Conservation (phyloP, 1,140 invertebrate species). For the Parasteatoda tepidariorum region DNA sequence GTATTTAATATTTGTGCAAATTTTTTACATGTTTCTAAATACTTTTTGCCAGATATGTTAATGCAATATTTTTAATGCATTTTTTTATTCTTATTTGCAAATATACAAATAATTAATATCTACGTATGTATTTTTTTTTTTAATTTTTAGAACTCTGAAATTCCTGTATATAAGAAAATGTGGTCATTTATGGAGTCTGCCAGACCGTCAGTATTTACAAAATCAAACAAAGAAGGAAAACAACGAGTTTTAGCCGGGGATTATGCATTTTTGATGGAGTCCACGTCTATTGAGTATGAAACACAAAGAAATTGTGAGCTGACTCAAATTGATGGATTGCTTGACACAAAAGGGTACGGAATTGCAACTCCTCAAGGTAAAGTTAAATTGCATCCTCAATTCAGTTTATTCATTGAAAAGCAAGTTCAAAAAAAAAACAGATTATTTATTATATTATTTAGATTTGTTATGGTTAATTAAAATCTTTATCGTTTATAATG, state of each 20-base stretch:
- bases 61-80: no score
- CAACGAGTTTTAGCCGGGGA: constrained; percentile 85
- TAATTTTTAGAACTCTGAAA: constrained; percentile 84
- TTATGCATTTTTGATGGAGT: constrained; percentile 95
- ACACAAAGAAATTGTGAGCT: constrained; percentile 91
- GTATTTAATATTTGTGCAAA: no score
- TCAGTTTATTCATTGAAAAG: no score
- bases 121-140: background rate
- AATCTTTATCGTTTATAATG: no score
- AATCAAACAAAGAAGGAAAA: constrained; percentile 86
- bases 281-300: constrained; percentile 87
- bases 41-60: no score
- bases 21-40: no score
- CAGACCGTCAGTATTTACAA: constrained; percentile 84
- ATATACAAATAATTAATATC: no score
- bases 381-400: background rate
- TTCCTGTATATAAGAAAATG: constrained; percentile 91
- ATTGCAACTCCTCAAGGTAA: constrained; percentile 93
- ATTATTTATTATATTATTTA: no score
- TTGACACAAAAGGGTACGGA: constrained; percentile 93
- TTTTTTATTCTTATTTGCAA: no score
- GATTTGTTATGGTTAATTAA: no score
- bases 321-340: constrained; percentile 87
- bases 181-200: constrained; percentile 93
- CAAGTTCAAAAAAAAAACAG: no score